These are phyloP conservation scores for Caenorhabditis uteleia DNA, from an alignment of 2,888 invertebrate genomes.

Conservation along the genomic window DNA sequence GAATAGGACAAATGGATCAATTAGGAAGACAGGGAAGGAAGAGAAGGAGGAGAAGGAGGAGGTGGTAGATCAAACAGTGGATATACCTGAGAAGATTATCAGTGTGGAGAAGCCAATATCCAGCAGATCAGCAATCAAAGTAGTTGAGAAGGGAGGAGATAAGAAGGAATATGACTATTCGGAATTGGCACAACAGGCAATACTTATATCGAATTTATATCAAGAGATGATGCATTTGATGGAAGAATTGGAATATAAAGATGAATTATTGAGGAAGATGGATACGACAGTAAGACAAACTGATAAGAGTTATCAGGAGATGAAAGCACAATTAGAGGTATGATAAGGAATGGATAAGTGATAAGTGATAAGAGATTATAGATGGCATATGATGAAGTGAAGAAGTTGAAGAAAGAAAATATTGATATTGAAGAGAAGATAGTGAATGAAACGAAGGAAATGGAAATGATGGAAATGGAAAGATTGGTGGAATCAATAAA, in stretches of 20 bases:
- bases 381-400: constrained; percentile 43
- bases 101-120: not conserved
- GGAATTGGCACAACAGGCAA: constrained; percentile 44
- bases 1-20: not conserved
- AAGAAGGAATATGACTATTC: not conserved
- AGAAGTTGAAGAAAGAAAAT: constrained; percentile 24
- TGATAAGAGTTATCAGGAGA: constrained; percentile 29
- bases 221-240: constrained; percentile 54
- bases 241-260: constrained; percentile 50
- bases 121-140: too few relatives aligned
- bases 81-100: not conserved
- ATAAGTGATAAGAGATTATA: constrained; percentile 8
- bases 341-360: too few relatives aligned
- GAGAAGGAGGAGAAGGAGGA: constrained; percentile 1
- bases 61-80: not conserved
- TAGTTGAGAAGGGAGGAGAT: not conserved
- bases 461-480: constrained; percentile 48
- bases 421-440: too few relatives aligned
- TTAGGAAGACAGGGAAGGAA: constrained; percentile 7
- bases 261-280: constrained; percentile 44
- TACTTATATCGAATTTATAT: constrained; percentile 55
- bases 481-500: constrained; percentile 53
- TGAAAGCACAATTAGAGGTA: constrained; percentile 36
- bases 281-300: constrained; percentile 26
- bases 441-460: constrained; percentile 17